These are phyloP conservation scores for Nesospiza acunhae DNA, from an alignment of 2,113 vertebrate genomes.

Conservation along the genomic window DNA sequence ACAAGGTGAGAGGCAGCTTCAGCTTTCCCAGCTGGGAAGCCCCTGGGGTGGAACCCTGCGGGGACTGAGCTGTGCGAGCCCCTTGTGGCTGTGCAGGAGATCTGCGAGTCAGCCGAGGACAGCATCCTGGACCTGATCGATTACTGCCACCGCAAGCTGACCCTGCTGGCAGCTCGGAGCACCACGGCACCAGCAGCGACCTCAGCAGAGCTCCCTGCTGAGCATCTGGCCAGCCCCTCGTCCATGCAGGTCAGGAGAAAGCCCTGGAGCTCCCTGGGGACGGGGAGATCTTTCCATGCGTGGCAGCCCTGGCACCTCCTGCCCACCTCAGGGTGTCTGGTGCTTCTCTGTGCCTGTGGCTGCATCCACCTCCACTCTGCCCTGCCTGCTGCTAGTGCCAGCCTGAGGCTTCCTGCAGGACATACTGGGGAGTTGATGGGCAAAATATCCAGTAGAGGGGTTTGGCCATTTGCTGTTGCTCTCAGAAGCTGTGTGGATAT, in stretches of 20 bases:
- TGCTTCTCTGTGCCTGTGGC: not conserved
- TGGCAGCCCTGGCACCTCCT: not conserved
- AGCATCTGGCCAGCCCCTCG: slow-evolving; percentile 19
- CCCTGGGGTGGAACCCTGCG: not conserved
- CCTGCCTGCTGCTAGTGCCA: not conserved
- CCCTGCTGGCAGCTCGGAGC: slow-evolving; percentile 75
- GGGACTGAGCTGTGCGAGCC: not conserved
- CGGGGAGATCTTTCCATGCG: not conserved
- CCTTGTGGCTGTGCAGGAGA: slow-evolving; percentile 75
- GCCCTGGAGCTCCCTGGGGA: not conserved
- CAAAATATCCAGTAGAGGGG: not conserved
- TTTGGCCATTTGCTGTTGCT: not conserved
- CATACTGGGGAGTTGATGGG: rapidly evolving
- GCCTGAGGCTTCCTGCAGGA: not conserved
- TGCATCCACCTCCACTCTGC: not conserved
- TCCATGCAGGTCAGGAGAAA: slow-evolving; percentile 71
- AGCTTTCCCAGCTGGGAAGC: not conserved
- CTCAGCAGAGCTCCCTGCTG: not conserved
- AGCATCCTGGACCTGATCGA: slow-evolving; percentile 89
- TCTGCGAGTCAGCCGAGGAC: slow-evolving; percentile 88
- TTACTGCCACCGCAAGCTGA: slow-evolving; percentile 94
- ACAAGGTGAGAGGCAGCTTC: slow-evolving; percentile 81
- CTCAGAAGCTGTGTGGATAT: not conserved
- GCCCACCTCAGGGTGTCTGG: not conserved
- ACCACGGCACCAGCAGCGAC: not conserved